A percentile compares a stretch with the other conserved stretches of the same genome.
These are phyloP conservation scores for Enteromius mattozi DNA, from an alignment of 2,797 vertebrate species.

Conservation along the genomic window DNA sequence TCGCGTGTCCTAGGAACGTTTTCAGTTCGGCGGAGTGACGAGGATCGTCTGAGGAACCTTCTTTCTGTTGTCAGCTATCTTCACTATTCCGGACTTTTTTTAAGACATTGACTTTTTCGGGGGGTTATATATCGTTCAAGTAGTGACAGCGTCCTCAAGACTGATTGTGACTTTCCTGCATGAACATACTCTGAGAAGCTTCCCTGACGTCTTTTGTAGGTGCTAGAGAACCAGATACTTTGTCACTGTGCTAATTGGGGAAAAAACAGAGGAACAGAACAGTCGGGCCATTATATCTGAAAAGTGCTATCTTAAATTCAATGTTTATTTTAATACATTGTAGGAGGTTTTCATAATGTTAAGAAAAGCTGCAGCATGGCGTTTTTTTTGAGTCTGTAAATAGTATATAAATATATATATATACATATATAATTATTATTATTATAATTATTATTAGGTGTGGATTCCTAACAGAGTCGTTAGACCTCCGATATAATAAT, in stretches of 20 bases:
- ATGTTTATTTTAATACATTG: constrained; percentile 99
- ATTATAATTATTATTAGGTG: constrained; percentile 92
- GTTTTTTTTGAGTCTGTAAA: constrained; percentile 98
- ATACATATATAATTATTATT: constrained; percentile 85
- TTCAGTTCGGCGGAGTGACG: constrained; percentile 75
- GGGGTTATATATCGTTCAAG: constrained; percentile 82
- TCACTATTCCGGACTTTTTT: constrained; percentile 73
- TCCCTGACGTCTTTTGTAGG: constrained; percentile 89
- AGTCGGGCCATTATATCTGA: constrained; percentile 87
- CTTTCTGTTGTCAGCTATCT: constrained; percentile 63
- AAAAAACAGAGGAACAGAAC: constrained; percentile 70
- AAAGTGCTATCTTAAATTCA: constrained; percentile 98
- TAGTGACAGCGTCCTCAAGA: constrained; percentile 92
- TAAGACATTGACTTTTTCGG: constrained; percentile 84
- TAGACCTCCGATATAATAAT: constrained; percentile 83
- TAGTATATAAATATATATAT: constrained; percentile 91
- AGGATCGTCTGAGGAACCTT: constrained; percentile 85
- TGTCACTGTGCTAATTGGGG: constrained; percentile 88
- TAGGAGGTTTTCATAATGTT: constrained; percentile 97
- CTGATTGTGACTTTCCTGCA: constrained; percentile 89
- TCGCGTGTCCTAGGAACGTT: constrained; percentile 77
- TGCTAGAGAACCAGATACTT: constrained; percentile 91
- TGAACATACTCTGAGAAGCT: constrained; percentile 85
- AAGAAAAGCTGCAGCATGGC: constrained; percentile 95
- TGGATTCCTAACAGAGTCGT: constrained; percentile 95